These are phyloP conservation scores for Limnephilus rhombicus DNA, from an alignment of 2,888 invertebrate species.

Conservation along the genomic window DNA sequence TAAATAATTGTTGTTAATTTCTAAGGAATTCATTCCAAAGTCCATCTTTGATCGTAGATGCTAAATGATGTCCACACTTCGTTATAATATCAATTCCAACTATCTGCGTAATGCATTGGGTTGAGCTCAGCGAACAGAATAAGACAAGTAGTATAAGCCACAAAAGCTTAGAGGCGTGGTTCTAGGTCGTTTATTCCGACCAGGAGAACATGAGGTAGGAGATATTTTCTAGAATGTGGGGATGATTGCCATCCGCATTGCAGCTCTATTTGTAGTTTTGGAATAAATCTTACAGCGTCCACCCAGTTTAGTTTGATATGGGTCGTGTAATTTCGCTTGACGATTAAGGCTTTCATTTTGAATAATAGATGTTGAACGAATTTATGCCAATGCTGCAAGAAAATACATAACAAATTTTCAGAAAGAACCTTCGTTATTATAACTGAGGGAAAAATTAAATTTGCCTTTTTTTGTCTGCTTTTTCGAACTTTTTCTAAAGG, in stretches of 20 bases:
- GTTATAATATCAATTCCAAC: not conserved
- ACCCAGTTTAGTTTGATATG: slow-evolving; percentile 27
- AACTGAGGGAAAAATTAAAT: not conserved
- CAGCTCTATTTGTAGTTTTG: slow-evolving; percentile 48
- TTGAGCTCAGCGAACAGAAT: not conserved
- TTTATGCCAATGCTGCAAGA: not conserved
- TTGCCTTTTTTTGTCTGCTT: not conserved
- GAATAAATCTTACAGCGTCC: slow-evolving; percentile 38
- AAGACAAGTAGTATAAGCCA: slow-evolving; percentile 34
- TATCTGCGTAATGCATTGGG: not conserved
- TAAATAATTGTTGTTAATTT: too few relatives aligned
- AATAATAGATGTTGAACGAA: not conserved
- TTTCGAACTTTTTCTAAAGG: not conserved
- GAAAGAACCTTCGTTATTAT: not conserved
- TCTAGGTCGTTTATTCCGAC: slow-evolving; percentile 46
- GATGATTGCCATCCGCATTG: slow-evolving; percentile 55
- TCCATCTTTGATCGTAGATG: too few relatives aligned
- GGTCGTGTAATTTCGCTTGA: slow-evolving; percentile 23
- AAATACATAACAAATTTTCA: not conserved
- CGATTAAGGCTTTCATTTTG: not conserved
- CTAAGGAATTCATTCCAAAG: too few relatives aligned
- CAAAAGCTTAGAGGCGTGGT: slow-evolving; percentile 54
- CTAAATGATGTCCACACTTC: too few relatives aligned
- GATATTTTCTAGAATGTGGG: slow-evolving; percentile 30
- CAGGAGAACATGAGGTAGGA: slow-evolving; percentile 28